phyloP scores from a whole-genome alignment of 2,888 invertebrate species.

The Strigamia maritima region DNA sequence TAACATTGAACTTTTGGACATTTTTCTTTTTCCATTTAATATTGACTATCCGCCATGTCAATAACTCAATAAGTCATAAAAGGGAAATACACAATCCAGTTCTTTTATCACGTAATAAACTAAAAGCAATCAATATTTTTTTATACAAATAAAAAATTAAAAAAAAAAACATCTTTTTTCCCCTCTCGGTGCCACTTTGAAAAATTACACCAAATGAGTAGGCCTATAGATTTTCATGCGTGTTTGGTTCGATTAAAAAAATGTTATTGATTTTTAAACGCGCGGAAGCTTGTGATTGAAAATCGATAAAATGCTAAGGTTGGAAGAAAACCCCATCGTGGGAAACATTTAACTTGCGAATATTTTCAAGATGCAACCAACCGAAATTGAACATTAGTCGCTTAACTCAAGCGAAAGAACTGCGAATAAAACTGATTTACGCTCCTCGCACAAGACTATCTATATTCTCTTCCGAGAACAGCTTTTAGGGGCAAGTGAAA shows the following conservation, averaged over 20 bases:
- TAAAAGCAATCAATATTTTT: neutral
- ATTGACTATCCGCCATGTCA: neutral
- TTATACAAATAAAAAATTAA: neutral
- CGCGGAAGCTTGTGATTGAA: slow-evolving; percentile 30
- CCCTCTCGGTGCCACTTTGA: neutral
- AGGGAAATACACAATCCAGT: neutral
- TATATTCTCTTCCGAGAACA: neutral
- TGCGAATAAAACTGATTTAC: slow-evolving; percentile 27
- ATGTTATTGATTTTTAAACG: slow-evolving; percentile 20
- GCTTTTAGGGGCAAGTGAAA: neutral
- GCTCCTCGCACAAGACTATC: neutral
- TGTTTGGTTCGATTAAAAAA: slow-evolving; percentile 30
- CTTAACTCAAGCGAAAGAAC: slow-evolving; percentile 6
- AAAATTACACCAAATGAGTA: neutral
- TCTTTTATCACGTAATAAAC: neutral
- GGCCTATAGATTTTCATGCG: neutral
- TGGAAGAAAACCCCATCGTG: slow-evolving; percentile 28
- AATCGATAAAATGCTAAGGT: slow-evolving; percentile 25
- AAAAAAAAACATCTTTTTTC: neutral
- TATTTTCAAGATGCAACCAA: slow-evolving; percentile 31
- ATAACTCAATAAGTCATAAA: neutral
- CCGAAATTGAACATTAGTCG: slow-evolving; percentile 30
- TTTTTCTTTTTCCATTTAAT: neutral
- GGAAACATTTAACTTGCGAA: slow-evolving; percentile 26
- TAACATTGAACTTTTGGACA: no score